Evolutionary conservation across 1,140 invertebrate genomes (phyloP).

Genomic region (Bombus sylvicola): DNA sequence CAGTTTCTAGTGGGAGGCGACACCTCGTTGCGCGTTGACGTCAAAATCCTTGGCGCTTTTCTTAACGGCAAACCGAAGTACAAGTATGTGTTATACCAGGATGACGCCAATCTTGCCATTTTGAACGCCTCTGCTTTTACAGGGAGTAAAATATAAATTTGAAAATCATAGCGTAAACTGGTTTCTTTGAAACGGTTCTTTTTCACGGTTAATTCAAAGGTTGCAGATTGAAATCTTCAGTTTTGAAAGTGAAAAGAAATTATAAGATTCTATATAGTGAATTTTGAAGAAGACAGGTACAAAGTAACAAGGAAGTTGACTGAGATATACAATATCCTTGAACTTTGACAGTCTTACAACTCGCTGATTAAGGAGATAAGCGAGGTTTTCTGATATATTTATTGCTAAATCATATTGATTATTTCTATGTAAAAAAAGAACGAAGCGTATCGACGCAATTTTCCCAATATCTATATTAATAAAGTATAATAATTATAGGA

Average conservation of each 20-base stretch:
- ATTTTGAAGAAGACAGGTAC: neutral
- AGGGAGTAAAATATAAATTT: neutral
- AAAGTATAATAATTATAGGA: too few relatives aligned
- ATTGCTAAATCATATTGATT: neutral
- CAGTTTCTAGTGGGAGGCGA: conserved; percentile 53
- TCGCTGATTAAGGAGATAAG: neutral
- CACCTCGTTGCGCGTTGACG: conserved; percentile 15
- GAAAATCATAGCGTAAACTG: neutral
- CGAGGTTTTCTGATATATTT: neutral
- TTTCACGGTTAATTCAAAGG: neutral
- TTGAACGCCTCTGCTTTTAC: too few relatives aligned
- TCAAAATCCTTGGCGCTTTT: conserved; percentile 33
- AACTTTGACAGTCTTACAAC: neutral
- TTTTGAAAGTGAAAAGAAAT: neutral
- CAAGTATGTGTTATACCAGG: neutral
- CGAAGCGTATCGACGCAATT: too few relatives aligned
- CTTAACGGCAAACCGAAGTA: conserved; percentile 9
- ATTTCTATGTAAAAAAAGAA: too few relatives aligned
- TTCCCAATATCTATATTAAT: too few relatives aligned
- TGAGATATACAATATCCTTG: neutral
- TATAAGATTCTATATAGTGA: too few relatives aligned
- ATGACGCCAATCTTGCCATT: neutral
- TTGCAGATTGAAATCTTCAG: neutral
- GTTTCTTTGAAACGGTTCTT: neutral
- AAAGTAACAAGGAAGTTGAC: neutral